Percentiles rank a stretch among this genome's conserved stretches.
Conservation (phyloP, 2,113 vertebrate species). For the Falco punctatus region DNA sequence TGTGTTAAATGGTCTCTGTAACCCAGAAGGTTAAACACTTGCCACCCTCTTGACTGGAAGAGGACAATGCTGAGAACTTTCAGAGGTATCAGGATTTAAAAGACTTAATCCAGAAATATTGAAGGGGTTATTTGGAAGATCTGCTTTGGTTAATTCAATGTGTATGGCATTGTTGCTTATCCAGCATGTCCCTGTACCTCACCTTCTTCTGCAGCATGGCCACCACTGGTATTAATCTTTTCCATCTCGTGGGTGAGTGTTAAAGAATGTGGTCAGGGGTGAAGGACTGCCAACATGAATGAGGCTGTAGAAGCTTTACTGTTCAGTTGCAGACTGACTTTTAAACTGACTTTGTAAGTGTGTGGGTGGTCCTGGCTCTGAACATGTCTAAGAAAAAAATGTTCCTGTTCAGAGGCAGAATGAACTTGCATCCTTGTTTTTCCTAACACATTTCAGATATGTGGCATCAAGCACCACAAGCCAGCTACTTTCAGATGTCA, state of each 20-base stretch:
- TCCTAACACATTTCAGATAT: not conserved
- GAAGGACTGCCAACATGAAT: not conserved
- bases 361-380: slow-evolving; percentile 45
- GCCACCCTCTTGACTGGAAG: not conserved
- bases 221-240: not conserved
- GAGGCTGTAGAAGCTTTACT: not conserved
- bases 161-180: rapidly evolving
- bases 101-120: not conserved
- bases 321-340: slow-evolving; percentile 5
- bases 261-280: not conserved
- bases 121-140: not conserved
- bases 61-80: not conserved
- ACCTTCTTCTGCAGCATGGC: not conserved
- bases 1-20: not conserved
- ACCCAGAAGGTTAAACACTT: not conserved
- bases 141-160: not conserved
- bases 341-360: not conserved
- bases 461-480: not conserved
- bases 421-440: not conserved
- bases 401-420: not conserved
- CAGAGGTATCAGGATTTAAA: not conserved
- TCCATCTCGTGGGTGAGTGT: not conserved
- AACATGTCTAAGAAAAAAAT: not conserved
- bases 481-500: not conserved
- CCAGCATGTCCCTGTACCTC: not conserved